phyloP scores from a whole-genome alignment of 1,140 invertebrate genomes.

The Drosophila sechellia region DNA sequence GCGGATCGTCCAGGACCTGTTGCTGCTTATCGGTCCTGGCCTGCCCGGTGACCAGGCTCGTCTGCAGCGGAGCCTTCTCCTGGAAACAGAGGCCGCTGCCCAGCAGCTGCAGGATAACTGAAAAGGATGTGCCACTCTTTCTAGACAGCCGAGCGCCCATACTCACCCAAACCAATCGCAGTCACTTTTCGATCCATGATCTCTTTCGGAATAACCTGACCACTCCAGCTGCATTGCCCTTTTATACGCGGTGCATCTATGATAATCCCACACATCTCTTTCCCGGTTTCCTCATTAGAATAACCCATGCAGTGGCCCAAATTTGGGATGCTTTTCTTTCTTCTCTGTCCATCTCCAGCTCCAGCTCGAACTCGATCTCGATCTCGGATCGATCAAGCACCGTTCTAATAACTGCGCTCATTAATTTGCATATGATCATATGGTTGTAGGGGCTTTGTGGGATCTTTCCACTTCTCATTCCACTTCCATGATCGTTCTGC shows the following conservation, averaged over 20 bases:
- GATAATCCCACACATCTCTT: slow-evolving; percentile 20
- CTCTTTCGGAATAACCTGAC: slow-evolving; percentile 24
- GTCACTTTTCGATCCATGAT: slow-evolving; percentile 39
- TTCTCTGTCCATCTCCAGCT: slow-evolving; percentile 4
- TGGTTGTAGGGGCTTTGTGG: slow-evolving; percentile 2
- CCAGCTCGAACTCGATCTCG: slow-evolving; percentile 6
- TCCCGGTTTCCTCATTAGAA: slow-evolving; percentile 74
- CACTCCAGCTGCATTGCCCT: slow-evolving; percentile 20
- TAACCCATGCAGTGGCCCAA: slow-evolving; percentile 53
- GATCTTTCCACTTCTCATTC: slow-evolving; percentile 20
- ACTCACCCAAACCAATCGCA: slow-evolving; percentile 33
- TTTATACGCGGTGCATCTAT: slow-evolving; percentile 62
- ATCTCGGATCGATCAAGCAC: slow-evolving; percentile 38
- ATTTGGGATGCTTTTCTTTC: slow-evolving; percentile 41
- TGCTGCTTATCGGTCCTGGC: slow-evolving; percentile 56
- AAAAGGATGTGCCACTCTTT: background rate
- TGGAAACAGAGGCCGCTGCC: slow-evolving; percentile 38
- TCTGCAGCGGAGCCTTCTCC: slow-evolving; percentile 63
- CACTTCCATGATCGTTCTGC: slow-evolving; percentile 21
- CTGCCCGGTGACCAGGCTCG: slow-evolving; percentile 43
- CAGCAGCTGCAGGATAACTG: slow-evolving; percentile 51
- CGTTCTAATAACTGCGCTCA: slow-evolving; percentile 39
- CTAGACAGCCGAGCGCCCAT: too few species aligned
- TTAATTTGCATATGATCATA: slow-evolving; percentile 42
- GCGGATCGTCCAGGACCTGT: slow-evolving; percentile 46